Conservation (phyloP, 2,888 invertebrate species). For the Protodeltote pygarga region DNA sequence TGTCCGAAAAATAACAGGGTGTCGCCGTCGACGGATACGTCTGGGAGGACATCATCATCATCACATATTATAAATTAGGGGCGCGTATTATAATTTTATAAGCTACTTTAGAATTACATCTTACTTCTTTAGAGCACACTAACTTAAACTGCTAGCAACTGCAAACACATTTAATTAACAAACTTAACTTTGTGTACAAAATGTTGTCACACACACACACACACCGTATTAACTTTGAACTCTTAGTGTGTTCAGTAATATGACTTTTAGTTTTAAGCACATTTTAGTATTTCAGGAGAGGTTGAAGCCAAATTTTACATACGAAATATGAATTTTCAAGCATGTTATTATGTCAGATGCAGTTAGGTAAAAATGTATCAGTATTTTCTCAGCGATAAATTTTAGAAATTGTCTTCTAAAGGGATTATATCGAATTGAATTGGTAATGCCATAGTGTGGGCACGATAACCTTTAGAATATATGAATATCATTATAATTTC, state of each 20-base stretch:
- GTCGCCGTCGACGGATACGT: no score
- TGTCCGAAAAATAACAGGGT: no score
- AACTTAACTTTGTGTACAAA: not conserved
- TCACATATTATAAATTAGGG: no score
- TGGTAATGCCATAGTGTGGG: constrained; percentile 8
- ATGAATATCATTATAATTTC: constrained; percentile 29
- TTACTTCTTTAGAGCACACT: no score
- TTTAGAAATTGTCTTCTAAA: constrained; percentile 31
- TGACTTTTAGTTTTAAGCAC: constrained; percentile 11
- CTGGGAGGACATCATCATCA: no score
- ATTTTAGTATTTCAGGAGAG: constrained; percentile 21
- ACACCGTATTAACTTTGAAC: not conserved
- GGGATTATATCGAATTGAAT: constrained; percentile 28
- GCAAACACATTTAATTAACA: not conserved
- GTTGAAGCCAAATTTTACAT: constrained; percentile 23
- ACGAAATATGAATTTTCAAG: constrained; percentile 25
- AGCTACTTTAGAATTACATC: no score
- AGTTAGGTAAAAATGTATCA: constrained; percentile 34
- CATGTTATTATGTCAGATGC: constrained; percentile 17
- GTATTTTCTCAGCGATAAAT: constrained; percentile 23
- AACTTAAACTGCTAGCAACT: no score
- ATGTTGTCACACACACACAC: not conserved
- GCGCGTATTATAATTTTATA: no score
- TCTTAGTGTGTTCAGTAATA: not conserved
- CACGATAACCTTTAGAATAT: constrained; percentile 10